Conservation (phyloP, 2,113 vertebrate genomes). For the Corythaixoides concolor region DNA sequence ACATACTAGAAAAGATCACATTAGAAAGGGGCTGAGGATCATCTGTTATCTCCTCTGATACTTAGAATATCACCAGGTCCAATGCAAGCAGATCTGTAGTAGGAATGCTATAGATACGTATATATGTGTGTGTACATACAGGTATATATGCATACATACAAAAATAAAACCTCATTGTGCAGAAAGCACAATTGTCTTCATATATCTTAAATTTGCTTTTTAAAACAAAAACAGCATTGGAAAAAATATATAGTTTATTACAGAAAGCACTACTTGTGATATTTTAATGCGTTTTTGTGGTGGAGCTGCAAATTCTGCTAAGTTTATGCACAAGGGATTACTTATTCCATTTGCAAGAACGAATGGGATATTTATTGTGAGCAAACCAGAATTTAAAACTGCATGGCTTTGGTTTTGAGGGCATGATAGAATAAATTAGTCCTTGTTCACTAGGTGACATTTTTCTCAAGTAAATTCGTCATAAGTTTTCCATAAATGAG, state of each 20-base stretch:
- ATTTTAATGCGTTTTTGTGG: background rate
- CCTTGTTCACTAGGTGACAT: background rate
- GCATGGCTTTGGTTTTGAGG: background rate
- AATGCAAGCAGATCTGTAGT: background rate
- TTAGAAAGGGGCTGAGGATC: background rate
- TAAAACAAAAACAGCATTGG: background rate
- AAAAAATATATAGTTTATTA: background rate
- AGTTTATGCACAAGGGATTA: background rate
- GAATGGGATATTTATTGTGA: background rate
- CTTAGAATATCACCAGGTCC: background rate
- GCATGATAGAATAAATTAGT: background rate
- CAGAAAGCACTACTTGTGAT: background rate
- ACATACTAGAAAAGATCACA: background rate
- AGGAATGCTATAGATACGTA: background rate
- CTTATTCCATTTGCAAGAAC: background rate
- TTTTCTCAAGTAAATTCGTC: background rate
- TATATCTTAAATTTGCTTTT: background rate
- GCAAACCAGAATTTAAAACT: background rate
- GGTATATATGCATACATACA: no score
- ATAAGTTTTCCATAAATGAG: background rate
- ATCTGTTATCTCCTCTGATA: background rate
- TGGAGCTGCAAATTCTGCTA: background rate
- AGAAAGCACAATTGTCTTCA: background rate
- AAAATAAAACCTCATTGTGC: background rate
- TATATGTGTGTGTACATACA: background rate